Conservation (phyloP, 2,888 invertebrate genomes). For the Drosophila subsilvestris region DNA sequence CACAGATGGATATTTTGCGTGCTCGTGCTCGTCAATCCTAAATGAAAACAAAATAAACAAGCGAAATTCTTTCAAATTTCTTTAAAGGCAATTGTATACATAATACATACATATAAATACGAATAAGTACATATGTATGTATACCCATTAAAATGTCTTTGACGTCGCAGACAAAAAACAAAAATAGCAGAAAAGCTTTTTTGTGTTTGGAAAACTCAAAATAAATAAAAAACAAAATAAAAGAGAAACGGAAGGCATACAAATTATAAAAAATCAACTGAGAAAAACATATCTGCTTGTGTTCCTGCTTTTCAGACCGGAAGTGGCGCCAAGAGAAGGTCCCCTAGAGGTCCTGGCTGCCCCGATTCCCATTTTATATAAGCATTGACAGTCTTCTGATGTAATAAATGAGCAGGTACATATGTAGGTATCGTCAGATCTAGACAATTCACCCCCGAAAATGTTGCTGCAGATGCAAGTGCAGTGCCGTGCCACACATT, state of each 20-base stretch:
- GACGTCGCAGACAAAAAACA: slow-evolving; percentile 54
- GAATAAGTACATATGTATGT: not conserved
- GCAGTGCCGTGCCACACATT: slow-evolving; percentile 14
- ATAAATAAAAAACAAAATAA: slow-evolving; percentile 24
- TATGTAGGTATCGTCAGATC: not conserved
- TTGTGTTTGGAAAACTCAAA: slow-evolving; percentile 35
- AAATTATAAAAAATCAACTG: slow-evolving; percentile 41
- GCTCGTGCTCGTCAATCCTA: slow-evolving; percentile 36
- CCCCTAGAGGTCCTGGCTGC: not conserved
- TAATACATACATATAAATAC: slow-evolving; percentile 13
- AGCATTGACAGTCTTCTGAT: slow-evolving; percentile 1
- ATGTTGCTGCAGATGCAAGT: not conserved
- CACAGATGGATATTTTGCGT: slow-evolving; percentile 59
- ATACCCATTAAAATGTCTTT: slow-evolving; percentile 54
- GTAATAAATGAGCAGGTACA: not conserved
- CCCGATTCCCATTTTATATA: not conserved
- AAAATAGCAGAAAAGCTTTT: slow-evolving; percentile 41
- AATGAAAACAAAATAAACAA: slow-evolving; percentile 48
- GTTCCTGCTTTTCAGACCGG: slow-evolving; percentile 16
- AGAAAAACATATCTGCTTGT: slow-evolving; percentile 15
- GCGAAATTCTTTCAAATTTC: slow-evolving; percentile 23
- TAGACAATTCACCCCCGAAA: not conserved
- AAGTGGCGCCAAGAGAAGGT: slow-evolving; percentile 31
- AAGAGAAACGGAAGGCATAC: slow-evolving; percentile 5
- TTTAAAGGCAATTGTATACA: not conserved